Evolutionary conservation across 2,113 vertebrate species (phyloP).

Genomic region (Saguinus midas): DNA sequence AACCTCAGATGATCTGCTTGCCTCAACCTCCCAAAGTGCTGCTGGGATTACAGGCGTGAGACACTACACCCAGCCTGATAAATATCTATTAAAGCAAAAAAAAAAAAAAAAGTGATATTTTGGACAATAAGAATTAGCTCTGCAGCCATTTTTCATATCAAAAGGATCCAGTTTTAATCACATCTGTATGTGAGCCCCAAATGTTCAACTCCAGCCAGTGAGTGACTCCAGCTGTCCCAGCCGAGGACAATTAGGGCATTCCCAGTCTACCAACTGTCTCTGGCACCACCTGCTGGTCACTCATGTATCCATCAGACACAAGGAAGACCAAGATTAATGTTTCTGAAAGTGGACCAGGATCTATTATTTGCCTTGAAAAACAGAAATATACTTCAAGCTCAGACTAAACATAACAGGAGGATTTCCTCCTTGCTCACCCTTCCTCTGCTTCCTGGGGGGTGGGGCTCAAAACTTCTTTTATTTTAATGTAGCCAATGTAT

Average conservation of each 20-base stretch:
- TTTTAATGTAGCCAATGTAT: background rate
- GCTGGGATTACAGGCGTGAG: too few species aligned
- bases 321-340: background rate
- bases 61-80: background rate
- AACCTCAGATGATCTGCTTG: too few species aligned
- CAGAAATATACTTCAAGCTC: background rate
- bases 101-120: background rate
- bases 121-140: background rate
- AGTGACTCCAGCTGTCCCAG: background rate
- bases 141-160: background rate
- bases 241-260: background rate
- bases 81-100: background rate
- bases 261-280: slow-evolving; percentile 6
- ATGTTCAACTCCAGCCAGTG: rapidly evolving
- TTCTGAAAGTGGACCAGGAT: background rate
- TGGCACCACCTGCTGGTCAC: slow-evolving; percentile 71
- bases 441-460: background rate
- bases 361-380: background rate
- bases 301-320: background rate
- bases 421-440: background rate
- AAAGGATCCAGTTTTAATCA: background rate
- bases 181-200: background rate
- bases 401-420: background rate
- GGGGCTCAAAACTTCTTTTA: background rate
- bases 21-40: too few species aligned